Percentiles rank a stretch among this genome's conserved stretches.
Conservation (phyloP, 2,888 invertebrate species). For the Agriotes lineatus region DNA sequence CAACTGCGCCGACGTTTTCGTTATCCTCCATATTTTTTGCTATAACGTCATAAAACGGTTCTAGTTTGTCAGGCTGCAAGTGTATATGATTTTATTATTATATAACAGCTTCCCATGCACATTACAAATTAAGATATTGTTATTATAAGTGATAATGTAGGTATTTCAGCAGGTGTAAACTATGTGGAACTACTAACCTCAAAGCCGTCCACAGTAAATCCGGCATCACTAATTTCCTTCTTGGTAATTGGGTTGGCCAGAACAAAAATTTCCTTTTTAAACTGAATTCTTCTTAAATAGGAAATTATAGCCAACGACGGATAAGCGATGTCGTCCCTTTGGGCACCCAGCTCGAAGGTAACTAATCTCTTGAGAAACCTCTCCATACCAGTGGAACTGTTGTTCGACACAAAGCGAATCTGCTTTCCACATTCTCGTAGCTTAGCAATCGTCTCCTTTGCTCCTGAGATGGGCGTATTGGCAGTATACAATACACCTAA, state of each 20-base stretch:
- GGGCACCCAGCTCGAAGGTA: slow-evolving; percentile 42
- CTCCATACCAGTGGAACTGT: slow-evolving; percentile 50
- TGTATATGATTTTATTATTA: no score
- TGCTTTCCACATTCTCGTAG: slow-evolving; percentile 68
- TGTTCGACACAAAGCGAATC: slow-evolving; percentile 55
- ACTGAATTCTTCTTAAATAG: slow-evolving; percentile 69
- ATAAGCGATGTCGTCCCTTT: slow-evolving; percentile 66
- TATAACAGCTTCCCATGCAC: no score
- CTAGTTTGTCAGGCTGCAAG: slow-evolving; percentile 16
- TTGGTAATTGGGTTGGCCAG: slow-evolving; percentile 65
- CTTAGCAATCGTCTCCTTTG: slow-evolving; percentile 65
- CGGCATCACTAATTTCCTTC: slow-evolving; percentile 63
- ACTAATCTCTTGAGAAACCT: slow-evolving; percentile 57
- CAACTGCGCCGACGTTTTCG: slow-evolving; percentile 70
- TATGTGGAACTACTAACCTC: slow-evolving; percentile 63
- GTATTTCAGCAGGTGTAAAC: background rate
- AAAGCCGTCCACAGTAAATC: slow-evolving; percentile 64
- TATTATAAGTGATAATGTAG: background rate
- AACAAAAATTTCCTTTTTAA: slow-evolving; percentile 68
- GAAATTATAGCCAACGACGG: slow-evolving; percentile 69
- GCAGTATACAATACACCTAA: slow-evolving; percentile 70
- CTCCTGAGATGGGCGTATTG: slow-evolving; percentile 63
- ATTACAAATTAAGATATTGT: no score
- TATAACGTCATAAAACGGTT: slow-evolving; percentile 40
- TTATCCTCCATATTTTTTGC: slow-evolving; percentile 59